These are phyloP conservation scores for Phocoena sinus DNA, from an alignment of 2,113 vertebrate species.

Conservation along the genomic window DNA sequence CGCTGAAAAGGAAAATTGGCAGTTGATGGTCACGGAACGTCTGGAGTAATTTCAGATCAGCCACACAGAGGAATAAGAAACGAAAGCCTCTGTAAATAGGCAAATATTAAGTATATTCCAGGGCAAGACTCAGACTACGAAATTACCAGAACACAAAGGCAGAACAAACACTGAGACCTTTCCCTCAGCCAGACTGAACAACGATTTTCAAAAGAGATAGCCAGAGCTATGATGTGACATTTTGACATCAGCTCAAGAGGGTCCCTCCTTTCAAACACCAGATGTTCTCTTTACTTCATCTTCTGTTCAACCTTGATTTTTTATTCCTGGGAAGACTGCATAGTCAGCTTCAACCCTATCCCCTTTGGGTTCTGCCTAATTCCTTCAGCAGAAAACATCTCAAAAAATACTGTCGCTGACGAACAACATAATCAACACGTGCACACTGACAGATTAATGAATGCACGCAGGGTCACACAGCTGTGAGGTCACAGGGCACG, in stretches of 20 bases:
- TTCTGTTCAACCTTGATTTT: neutral
- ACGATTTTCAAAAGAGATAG: neutral
- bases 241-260: neutral
- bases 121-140: neutral
- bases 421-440: accelerated
- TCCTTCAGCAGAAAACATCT: neutral
- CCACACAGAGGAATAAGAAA: neutral
- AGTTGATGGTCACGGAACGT: neutral
- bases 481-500: neutral
- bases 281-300: neutral
- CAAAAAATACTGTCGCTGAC: neutral
- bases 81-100: neutral
- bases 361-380: neutral
- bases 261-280: neutral
- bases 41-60: neutral
- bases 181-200: neutral
- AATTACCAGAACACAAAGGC: neutral
- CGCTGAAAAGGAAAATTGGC: neutral
- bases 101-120: neutral
- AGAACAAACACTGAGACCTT: neutral
- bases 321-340: neutral
- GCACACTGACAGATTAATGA: neutral
- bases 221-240: neutral
- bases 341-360: neutral
- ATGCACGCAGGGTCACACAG: accelerated